These are phyloP conservation scores for Paramacrobiotus metropolitanus DNA, from an alignment of 1,140 invertebrate genomes.

Conservation along the genomic window DNA sequence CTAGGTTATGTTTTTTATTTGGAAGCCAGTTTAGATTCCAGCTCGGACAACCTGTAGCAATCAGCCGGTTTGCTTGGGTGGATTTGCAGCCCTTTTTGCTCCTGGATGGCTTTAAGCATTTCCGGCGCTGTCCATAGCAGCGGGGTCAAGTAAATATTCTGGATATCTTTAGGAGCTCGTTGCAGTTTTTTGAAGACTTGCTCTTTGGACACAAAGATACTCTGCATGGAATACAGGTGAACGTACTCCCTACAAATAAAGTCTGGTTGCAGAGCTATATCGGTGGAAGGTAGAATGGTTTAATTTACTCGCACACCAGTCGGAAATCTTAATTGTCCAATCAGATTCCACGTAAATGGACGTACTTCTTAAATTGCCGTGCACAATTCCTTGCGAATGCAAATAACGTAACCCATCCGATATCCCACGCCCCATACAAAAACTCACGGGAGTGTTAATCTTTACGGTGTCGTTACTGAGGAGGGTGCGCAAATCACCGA, in stretches of 20 bases:
- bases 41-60: neutral
- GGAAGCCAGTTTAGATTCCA: neutral
- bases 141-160: neutral
- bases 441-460: slow-evolving; percentile 9
- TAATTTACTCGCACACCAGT: slow-evolving; percentile 11
- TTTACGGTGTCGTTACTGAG: neutral
- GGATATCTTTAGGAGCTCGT: neutral
- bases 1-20: neutral
- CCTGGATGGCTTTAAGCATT: neutral
- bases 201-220: neutral
- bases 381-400: slow-evolving; percentile 14
- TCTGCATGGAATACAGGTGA: neutral
- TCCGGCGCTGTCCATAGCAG: neutral
- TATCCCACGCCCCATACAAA: slow-evolving; percentile 14
- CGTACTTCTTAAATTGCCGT: slow-evolving; percentile 15
- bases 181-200: neutral
- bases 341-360: slow-evolving; percentile 16
- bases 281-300: neutral
- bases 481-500: neutral
- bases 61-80: neutral
- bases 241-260: neutral
- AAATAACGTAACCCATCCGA: slow-evolving; percentile 15
- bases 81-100: neutral
- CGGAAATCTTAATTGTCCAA: slow-evolving; percentile 17
- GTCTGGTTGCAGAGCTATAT: neutral